These are phyloP conservation scores for Lasaia peninsularis DNA, from an alignment of 1,140 invertebrate genomes.

Conservation along the genomic window DNA sequence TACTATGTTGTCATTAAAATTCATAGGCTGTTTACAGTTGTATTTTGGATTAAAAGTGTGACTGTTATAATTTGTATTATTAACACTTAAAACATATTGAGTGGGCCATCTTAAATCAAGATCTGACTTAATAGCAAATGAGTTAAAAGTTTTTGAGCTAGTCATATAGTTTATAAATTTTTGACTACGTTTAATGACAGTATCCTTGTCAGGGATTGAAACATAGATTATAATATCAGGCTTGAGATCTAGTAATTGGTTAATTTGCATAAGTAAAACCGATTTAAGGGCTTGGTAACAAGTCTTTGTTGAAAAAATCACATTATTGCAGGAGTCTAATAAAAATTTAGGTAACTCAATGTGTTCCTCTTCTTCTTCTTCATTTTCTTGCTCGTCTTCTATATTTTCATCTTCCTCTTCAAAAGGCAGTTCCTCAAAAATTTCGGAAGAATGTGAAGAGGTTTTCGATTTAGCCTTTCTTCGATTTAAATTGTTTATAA, in stretches of 20 bases:
- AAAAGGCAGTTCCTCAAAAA: conserved; percentile 27
- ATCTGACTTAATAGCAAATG: conserved; percentile 35
- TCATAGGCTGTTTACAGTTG: conserved; percentile 54
- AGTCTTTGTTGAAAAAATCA: conserved; percentile 35
- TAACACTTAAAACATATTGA: conserved; percentile 43
- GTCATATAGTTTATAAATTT: conserved; percentile 68
- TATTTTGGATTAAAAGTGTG: conserved; percentile 58
- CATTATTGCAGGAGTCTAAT: conserved; percentile 44
- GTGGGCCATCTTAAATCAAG: conserved; percentile 50
- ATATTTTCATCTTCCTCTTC: conserved; percentile 35
- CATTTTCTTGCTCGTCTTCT: conserved; percentile 35
- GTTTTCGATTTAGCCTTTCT: conserved; percentile 35
- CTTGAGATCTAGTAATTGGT: conserved; percentile 53
- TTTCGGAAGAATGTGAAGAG: conserved; percentile 33
- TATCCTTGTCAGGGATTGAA: conserved; percentile 74
- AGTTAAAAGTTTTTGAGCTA: conserved; percentile 33
- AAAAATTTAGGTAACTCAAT: conserved; percentile 54
- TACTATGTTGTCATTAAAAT: conserved; percentile 58
- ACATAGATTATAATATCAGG: conserved; percentile 77
- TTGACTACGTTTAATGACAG: conserved; percentile 58
- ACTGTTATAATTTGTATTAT: conserved; percentile 37
- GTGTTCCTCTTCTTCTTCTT: conserved; percentile 39
- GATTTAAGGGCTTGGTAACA: conserved; percentile 36
- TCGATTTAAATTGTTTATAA: conserved; percentile 58
- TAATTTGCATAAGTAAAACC: conserved; percentile 42